phyloP scores from a whole-genome alignment of 2,797 vertebrate genomes.

The Coilia nasus region DNA sequence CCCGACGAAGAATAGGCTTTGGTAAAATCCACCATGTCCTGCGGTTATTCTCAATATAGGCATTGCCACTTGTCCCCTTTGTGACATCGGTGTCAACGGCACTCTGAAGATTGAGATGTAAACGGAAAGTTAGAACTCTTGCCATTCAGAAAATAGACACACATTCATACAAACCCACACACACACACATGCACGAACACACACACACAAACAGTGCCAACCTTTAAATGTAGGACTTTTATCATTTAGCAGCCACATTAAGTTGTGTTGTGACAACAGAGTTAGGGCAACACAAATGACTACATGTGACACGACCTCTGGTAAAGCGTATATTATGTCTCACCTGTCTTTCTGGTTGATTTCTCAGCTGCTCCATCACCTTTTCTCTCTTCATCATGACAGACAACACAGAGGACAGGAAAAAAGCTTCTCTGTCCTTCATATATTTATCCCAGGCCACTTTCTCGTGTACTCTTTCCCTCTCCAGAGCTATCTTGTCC shows the following conservation, averaged over 20 bases:
- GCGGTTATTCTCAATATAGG: neutral
- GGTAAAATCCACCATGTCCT: neutral
- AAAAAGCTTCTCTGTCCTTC: neutral
- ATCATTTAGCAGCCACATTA: too few relatives aligned
- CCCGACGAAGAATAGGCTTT: neutral
- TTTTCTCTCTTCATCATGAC: neutral
- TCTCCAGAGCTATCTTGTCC: neutral
- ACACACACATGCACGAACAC: too few relatives aligned
- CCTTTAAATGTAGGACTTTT: too few relatives aligned
- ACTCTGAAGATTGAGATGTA: neutral
- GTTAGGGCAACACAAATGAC: too few relatives aligned
- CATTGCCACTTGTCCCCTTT: neutral
- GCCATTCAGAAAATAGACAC: neutral
- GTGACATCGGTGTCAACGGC: too few relatives aligned
- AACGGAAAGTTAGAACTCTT: neutral
- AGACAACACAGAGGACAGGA: neutral
- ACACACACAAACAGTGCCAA: too few relatives aligned
- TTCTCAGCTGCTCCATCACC: slow-evolving; percentile 6
- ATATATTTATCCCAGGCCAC: neutral
- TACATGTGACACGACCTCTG: too few relatives aligned
- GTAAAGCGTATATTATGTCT: neutral
- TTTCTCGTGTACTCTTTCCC: neutral
- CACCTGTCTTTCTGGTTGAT: neutral
- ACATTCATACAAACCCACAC: too few relatives aligned
- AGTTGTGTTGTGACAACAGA: too few relatives aligned